phyloP scores from a whole-genome alignment of 2,888 invertebrate species.

The Leptopilina drosophilae region DNA sequence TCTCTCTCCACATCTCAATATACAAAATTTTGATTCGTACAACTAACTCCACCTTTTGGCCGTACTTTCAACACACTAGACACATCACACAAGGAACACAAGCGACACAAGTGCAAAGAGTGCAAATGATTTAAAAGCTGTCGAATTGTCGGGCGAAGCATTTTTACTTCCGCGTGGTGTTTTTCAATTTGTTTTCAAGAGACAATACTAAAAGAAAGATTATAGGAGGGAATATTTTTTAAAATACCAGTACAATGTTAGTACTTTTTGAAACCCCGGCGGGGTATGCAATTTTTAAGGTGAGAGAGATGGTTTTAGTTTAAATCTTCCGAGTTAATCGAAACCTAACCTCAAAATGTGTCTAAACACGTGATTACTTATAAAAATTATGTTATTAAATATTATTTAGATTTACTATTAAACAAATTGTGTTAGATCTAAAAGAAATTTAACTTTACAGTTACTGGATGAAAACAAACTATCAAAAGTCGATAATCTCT shows the following conservation, averaged over 20 bases:
- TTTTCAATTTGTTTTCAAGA: no score
- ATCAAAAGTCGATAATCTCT: slow-evolving; percentile 92
- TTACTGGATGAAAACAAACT: slow-evolving; percentile 95
- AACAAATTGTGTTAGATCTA: background rate
- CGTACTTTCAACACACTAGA: no score
- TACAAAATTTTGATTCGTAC: no score
- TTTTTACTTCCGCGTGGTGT: no score
- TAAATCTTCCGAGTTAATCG: background rate
- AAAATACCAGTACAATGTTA: slow-evolving; percentile 83
- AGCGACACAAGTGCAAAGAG: no score
- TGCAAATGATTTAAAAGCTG: no score
- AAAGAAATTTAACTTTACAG: slow-evolving; percentile 79
- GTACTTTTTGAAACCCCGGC: slow-evolving; percentile 96
- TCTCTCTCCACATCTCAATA: no score
- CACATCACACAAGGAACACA: no score
- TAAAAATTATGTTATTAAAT: background rate
- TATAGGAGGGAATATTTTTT: no score
- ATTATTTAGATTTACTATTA: background rate
- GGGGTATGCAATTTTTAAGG: slow-evolving; percentile 96
- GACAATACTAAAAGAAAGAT: no score
- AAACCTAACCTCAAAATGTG: slow-evolving; percentile 53
- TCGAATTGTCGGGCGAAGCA: no score
- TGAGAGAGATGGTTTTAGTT: slow-evolving; percentile 74
- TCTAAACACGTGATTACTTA: slow-evolving; percentile 66
- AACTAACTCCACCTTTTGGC: no score